Conservation (phyloP, 1,140 invertebrate species). For the Microplitis mediator region DNA sequence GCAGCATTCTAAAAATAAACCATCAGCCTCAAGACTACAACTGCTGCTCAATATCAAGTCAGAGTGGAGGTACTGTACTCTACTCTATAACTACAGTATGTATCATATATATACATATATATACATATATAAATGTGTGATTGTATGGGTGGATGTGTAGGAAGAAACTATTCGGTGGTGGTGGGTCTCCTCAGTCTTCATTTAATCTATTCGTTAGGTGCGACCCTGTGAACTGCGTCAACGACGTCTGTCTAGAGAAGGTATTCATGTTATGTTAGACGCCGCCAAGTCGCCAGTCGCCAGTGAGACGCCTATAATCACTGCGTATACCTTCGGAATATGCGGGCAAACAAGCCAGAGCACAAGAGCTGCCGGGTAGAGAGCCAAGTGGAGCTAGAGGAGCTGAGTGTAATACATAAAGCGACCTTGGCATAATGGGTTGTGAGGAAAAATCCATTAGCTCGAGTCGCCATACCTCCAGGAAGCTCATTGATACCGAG, state of each 20-base stretch:
- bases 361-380: background rate
- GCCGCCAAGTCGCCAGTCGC: constrained; percentile 27
- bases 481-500: no score
- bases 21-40: background rate
- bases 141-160: background rate
- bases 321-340: background rate
- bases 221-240: background rate
- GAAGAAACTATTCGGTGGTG: no score
- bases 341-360: background rate
- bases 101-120: background rate
- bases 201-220: no score
- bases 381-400: background rate
- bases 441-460: background rate
- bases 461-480: no score
- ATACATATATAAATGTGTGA: background rate
- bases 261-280: constrained; percentile 30
- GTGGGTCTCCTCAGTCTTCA: no score
- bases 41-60: background rate
- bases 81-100: background rate
- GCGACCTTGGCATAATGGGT: constrained; percentile 38
- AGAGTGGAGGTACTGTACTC: background rate
- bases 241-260: constrained; percentile 6
- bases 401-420: constrained; percentile 32
- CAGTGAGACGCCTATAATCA: constrained; percentile 11
- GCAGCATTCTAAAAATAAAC: constrained; percentile 2